A percentile compares a stretch with the other conserved stretches of the same genome.
These are phyloP conservation scores for Bos indicus DNA, from an alignment of 2,113 vertebrate genomes.

Conservation along the genomic window DNA sequence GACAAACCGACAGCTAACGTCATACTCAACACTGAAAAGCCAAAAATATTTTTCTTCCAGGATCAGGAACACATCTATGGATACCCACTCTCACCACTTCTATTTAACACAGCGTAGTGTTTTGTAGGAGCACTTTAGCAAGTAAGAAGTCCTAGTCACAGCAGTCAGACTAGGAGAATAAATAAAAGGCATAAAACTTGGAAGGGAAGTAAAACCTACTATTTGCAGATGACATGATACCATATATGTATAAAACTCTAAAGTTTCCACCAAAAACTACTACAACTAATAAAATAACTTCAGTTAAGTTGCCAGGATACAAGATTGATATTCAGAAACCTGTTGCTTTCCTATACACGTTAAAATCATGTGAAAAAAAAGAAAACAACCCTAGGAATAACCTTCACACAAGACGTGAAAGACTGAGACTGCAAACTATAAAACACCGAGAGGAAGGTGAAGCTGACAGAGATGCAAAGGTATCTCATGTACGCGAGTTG, in stretches of 20 bases:
- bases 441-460: too few species aligned
- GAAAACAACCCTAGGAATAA: neutral
- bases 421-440: neutral
- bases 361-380: neutral
- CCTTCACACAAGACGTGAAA: neutral
- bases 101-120: neutral
- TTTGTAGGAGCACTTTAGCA: neutral
- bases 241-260: neutral
- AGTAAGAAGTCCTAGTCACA: neutral
- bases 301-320: neutral
- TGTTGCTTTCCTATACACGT: neutral
- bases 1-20: neutral
- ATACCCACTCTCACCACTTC: neutral
- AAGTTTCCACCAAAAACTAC: neutral
- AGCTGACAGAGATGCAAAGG: neutral
- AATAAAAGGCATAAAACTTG: neutral
- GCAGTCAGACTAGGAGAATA: neutral
- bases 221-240: neutral
- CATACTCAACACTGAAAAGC: neutral
- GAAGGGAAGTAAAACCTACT: neutral
- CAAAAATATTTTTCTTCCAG: neutral
- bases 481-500: too few species aligned
- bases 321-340: neutral
- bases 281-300: neutral
- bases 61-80: neutral